These are phyloP conservation scores for Rhingia rostrata DNA, from an alignment of 2,888 invertebrate species.

Conservation along the genomic window DNA sequence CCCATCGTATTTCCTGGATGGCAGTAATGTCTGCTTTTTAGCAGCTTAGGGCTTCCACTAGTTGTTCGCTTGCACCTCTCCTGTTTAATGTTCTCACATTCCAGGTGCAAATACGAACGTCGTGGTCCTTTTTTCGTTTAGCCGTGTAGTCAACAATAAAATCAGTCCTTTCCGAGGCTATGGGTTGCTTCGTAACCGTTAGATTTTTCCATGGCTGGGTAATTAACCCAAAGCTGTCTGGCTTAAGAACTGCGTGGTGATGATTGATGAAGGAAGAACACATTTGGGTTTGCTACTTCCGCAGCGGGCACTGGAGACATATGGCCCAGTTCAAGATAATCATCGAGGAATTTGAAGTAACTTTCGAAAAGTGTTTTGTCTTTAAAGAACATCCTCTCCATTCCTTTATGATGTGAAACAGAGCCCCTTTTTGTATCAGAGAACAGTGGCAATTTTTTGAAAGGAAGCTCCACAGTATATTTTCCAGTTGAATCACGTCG, in stretches of 20 bases:
- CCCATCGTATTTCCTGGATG: too few species aligned
- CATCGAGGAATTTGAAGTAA: constrained; percentile 1
- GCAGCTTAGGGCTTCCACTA: too few species aligned
- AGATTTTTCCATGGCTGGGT: too few species aligned
- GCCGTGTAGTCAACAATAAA: too few species aligned
- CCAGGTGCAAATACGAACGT: too few species aligned
- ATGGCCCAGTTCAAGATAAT: constrained; percentile 1
- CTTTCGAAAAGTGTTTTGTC: background rate
- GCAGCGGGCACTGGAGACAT: background rate
- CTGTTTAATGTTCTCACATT: too few species aligned
- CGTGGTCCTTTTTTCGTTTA: too few species aligned
- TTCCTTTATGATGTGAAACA: background rate
- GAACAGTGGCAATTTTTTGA: background rate
- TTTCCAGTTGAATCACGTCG: background rate
- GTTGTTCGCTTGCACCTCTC: too few species aligned
- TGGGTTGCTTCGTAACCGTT: too few species aligned
- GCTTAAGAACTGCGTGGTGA: constrained; percentile 2
- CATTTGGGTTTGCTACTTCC: constrained; percentile 1
- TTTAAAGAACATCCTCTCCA: background rate
- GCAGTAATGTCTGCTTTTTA: too few species aligned
- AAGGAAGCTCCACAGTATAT: constrained; percentile 1
- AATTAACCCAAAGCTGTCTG: too few species aligned
- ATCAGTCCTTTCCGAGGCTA: too few species aligned
- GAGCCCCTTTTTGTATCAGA: background rate
- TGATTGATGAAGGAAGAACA: background rate